These are phyloP conservation scores for Hybognathus amarus DNA, from an alignment of 2,797 vertebrate species.

Conservation along the genomic window DNA sequence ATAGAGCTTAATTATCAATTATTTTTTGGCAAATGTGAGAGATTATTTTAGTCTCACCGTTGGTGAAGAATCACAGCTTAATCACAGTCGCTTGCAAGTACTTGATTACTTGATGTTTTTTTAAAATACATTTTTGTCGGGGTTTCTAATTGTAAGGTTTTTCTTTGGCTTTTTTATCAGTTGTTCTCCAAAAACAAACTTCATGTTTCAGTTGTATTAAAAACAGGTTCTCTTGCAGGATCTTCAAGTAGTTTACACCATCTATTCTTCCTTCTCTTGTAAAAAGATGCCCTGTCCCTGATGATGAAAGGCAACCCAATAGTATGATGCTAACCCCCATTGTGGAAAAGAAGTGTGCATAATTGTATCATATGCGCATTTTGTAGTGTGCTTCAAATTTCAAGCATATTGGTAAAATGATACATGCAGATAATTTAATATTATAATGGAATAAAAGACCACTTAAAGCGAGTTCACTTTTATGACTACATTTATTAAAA, in stretches of 20 bases:
- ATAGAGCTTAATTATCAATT: background rate
- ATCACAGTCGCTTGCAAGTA: background rate
- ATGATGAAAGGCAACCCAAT: background rate
- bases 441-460: background rate
- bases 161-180: background rate
- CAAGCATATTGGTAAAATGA: background rate
- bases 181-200: background rate
- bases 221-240: background rate
- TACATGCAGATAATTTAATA: background rate
- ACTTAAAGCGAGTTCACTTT: background rate
- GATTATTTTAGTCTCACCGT: background rate
- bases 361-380: background rate
- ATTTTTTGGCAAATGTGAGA: background rate
- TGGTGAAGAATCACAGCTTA: background rate
- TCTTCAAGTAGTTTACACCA: slow-evolving; percentile 7
- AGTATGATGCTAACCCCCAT: background rate
- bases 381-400: background rate
- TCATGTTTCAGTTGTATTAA: background rate
- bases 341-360: background rate
- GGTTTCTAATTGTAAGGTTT: background rate
- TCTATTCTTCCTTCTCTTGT: background rate
- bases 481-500: background rate
- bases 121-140: background rate
- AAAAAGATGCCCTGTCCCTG: background rate
- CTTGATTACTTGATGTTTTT: background rate